These are phyloP conservation scores for Ceratina japonica DNA, from an alignment of 1,140 invertebrate species.

Conservation along the genomic window DNA sequence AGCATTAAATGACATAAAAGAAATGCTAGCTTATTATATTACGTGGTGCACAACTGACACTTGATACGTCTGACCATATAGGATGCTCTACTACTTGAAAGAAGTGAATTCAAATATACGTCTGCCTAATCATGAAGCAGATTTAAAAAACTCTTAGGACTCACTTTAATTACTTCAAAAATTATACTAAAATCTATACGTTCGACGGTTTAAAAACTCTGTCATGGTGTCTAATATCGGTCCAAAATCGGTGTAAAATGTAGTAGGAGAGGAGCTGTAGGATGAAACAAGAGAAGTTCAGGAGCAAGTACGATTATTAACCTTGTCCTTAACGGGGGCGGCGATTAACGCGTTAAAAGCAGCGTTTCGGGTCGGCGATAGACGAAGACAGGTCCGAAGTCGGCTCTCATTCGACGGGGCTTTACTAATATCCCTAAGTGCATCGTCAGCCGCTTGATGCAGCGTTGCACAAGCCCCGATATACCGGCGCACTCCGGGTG, in stretches of 20 bases:
- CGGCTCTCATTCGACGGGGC: slow-evolving; percentile 56
- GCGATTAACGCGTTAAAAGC: slow-evolving; percentile 48
- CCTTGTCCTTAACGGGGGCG: slow-evolving; percentile 13
- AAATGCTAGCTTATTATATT: too few relatives aligned
- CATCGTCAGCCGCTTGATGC: slow-evolving; percentile 70
- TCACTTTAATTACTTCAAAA: too few relatives aligned
- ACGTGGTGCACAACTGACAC: background rate
- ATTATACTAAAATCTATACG: too few relatives aligned
- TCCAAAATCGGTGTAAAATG: background rate
- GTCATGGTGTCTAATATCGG: too few relatives aligned
- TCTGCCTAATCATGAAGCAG: too few relatives aligned
- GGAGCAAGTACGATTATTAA: slow-evolving; percentile 20
- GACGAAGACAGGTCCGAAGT: slow-evolving; percentile 30
- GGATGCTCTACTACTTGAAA: background rate
- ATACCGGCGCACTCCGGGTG: slow-evolving; percentile 43
- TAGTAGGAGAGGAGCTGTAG: background rate
- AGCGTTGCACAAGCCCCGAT: slow-evolving; percentile 64
- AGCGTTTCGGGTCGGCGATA: slow-evolving; percentile 26
- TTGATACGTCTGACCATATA: background rate
- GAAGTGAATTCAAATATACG: background rate
- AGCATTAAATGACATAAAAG: too few relatives aligned
- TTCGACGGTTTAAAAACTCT: too few relatives aligned
- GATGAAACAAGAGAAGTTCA: background rate
- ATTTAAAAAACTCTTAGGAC: too few relatives aligned
- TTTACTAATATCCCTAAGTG: slow-evolving; percentile 76